Evolutionary conservation across 37 sponge, comb jelly and placozoan species (phyloP), one percentile per base, ranked within the genome.

Genomic region (Sycon ciliatum): DNA sequence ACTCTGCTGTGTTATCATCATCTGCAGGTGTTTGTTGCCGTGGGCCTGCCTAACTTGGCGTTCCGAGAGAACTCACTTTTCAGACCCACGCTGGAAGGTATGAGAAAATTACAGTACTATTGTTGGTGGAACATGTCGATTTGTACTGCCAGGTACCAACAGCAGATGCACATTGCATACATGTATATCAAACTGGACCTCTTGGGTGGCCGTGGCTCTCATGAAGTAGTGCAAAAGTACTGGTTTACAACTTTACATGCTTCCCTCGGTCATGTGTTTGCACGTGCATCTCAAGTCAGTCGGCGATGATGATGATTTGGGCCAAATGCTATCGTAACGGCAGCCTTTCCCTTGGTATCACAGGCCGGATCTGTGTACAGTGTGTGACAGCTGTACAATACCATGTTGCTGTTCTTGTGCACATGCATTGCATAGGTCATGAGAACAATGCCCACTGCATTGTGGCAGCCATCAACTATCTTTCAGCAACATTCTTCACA

Each of bases 391-490:
- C 32, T 67, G 34, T 64, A 1, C 18, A 27, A 35, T 26, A 16
- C 32, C 7, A 18, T 13, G 18, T 0, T 34, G 32, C 3, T 22
- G 20, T 63, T 60, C 32, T 34, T 67, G 69, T 34, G 24, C 72
- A 29, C 30, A 4, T 52, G 32, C 4, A 27, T 32, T 62, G 38
- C 36, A 36, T 40, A 82, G 85, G 80, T 2, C 86, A 89, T 73
- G 83, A 85, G 65, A 91, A 91, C 77, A 91, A 91, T 71, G 87
- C 85, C 28, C 93, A 92, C 77, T 87, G 88, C 40, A 71, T 92
- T n/a, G 80, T 89, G 1, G 79, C 79, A 36, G 89, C 93, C 35
- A 76, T 92, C 42, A 87, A 87, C 37, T 46, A 77, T 23, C 62
- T 92, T 53, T 80, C 85, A 34, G 85, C 85, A 0, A 73, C 86